Base-by-base conservation (phyloP, 92 coral and sea anemone genomes). In the Actinernus sp. region DNA sequence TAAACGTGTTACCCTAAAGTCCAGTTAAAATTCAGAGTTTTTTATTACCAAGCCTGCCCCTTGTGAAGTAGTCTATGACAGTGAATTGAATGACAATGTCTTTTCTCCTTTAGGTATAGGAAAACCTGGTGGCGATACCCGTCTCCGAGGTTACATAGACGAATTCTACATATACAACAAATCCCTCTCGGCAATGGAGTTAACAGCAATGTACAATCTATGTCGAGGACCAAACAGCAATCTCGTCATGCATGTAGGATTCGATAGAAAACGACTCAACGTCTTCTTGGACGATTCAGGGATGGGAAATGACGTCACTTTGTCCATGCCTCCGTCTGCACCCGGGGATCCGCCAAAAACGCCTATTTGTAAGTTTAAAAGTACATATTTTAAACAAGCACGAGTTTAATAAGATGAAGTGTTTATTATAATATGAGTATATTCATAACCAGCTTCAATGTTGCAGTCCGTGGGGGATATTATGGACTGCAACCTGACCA, bases 71-170 rank as follows among this genome's bases (percentile, higher is more conserved):
- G n/a, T n/a, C n/a, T n/a, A n/a, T n/a, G n/a, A n/a, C n/a, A n/a
- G n/a, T n/a, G n/a, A n/a, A n/a, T n/a, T n/a, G n/a, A n/a, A n/a
- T n/a, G n/a, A n/a, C n/a, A n/a, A n/a, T n/a, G n/a, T n/a, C n/a
- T n/a, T n/a, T n/a, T n/a, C n/a, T n/a, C n/a, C n/a, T n/a, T n/a
- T 73, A 93, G 98, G 98, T 38, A 86, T 93, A 26, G 98, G 98
- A 21, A 27, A 43, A 28, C 51, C 32, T 20, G 83, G 79, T 9
- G 92, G 95, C 16, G 83, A 76, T 52, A 64, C 80, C 24, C 57
- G 69, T 0, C 57, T 94, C 40, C 89, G 80, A 21, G 98, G 97
- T 3, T 94, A 91, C 48, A 52, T 94, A 16, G 98, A 94, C 58
- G 98, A 94, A 72, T 79, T 94, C 17, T 94, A 94, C 82, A 87